phyloP scores from a whole-genome alignment of 2,797 vertebrate genomes.

The Novumbra hubbsi region DNA sequence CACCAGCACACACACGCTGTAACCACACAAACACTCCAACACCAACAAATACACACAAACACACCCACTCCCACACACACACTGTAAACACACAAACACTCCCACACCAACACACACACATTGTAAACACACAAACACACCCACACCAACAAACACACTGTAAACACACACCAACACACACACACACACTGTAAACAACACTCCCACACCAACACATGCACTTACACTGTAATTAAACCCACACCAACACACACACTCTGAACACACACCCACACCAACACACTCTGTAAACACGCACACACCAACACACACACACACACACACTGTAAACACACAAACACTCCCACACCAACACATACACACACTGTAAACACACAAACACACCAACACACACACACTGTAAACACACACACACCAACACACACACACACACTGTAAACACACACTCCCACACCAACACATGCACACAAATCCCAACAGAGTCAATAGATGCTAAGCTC shows the following conservation, averaged over 20 bases:
- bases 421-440: neutral
- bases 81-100: neutral
- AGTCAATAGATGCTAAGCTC: neutral
- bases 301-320: neutral
- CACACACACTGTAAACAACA: neutral
- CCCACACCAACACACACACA: neutral
- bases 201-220: neutral
- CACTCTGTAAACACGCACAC: neutral
- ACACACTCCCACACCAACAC: neutral
- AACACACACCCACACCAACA: neutral
- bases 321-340: neutral
- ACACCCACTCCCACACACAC: neutral
- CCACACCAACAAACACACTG: neutral
- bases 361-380: neutral
- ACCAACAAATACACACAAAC: neutral
- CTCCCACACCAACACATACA: neutral
- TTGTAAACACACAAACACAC: neutral
- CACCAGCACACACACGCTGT: neutral
- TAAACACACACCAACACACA: neutral
- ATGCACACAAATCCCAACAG: neutral
- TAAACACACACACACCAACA: neutral
- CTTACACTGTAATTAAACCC: neutral
- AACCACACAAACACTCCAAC: too few relatives aligned
- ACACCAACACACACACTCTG: neutral
- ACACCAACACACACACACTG: neutral